Conservation (phyloP, 2,888 invertebrate genomes). For the Orchesella flavescens region DNA sequence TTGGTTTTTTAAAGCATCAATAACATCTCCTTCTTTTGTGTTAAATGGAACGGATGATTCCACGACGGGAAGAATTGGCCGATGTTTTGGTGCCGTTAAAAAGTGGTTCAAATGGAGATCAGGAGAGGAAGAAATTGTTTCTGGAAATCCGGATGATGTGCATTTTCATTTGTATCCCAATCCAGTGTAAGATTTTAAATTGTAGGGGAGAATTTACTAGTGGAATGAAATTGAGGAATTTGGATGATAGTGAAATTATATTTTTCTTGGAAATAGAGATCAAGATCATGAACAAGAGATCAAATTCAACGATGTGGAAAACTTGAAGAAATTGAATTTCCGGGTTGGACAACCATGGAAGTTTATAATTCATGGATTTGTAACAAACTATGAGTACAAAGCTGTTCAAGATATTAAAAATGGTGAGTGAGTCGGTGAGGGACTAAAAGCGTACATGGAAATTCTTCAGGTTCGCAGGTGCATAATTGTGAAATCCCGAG, state of each 20-base stretch:
- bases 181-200: conserved; percentile 13
- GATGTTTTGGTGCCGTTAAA: not conserved
- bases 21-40: not conserved
- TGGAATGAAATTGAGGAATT: too few relatives aligned
- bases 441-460: too few relatives aligned
- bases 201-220: not conserved
- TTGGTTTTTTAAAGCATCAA: not conserved
- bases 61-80: not conserved
- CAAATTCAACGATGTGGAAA: conserved; percentile 8
- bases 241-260: too few relatives aligned
- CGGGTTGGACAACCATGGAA: conserved; percentile 2
- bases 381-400: not conserved
- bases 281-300: conserved; percentile 20
- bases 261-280: conserved; percentile 6
- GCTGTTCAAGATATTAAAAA: conserved; percentile 38
- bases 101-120: not conserved
- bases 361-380: conserved; percentile 46
- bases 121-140: conserved; percentile 9
- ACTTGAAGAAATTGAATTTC: not conserved
- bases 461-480: too few relatives aligned
- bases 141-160: conserved; percentile 37
- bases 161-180: conserved; percentile 37
- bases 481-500: too few relatives aligned
- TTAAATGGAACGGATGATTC: not conserved
- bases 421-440: too few relatives aligned